A percentile compares a stretch with the other conserved stretches of the same genome.
phyloP scores from a whole-genome alignment of 2,888 invertebrate species.

The Gymnoscelis rufifasciata region DNA sequence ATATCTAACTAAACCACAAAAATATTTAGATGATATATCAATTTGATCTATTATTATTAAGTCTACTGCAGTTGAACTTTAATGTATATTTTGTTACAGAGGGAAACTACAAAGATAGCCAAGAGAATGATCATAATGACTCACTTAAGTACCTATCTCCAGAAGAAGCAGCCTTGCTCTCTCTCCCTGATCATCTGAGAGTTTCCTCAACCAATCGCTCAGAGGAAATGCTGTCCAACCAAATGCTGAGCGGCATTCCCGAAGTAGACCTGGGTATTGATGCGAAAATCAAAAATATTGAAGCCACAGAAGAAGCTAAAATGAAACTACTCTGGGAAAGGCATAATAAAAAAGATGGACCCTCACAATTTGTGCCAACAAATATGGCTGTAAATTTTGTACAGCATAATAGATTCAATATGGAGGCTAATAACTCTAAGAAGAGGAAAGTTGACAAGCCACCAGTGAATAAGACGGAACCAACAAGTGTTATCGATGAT shows the following conservation, averaged over 20 bases:
- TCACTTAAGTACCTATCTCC: constrained; percentile 86
- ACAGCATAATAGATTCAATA: constrained; percentile 97
- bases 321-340: constrained; percentile 93
- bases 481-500: constrained; percentile 58
- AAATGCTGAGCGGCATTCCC: constrained; percentile 99
- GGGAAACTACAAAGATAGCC: constrained; percentile 58
- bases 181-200: constrained; percentile 92
- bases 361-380: constrained; percentile 97
- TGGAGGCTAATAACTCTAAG: constrained; percentile 84
- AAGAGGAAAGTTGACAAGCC: constrained; percentile 80
- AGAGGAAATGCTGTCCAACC: constrained; percentile 99
- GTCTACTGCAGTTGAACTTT: too few species aligned
- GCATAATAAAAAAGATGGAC: constrained; percentile 93
- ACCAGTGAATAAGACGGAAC: constrained; percentile 52
- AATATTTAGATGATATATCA: too few species aligned
- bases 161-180: constrained; percentile 93
- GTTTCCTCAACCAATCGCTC: constrained; percentile 91
- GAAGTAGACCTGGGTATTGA: constrained; percentile 99
- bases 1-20: too few species aligned
- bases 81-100: constrained; percentile 43
- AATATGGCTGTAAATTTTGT: constrained; percentile 99
- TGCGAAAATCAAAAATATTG: constrained; percentile 98
- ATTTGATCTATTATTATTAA: too few species aligned
- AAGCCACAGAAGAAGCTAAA: constrained; percentile 99
- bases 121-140: constrained; percentile 63